A percentile compares a stretch with the other conserved stretches of the same genome.
These are phyloP conservation scores for Menidia menidia DNA, from an alignment of 2,797 vertebrate species.

Conservation along the genomic window DNA sequence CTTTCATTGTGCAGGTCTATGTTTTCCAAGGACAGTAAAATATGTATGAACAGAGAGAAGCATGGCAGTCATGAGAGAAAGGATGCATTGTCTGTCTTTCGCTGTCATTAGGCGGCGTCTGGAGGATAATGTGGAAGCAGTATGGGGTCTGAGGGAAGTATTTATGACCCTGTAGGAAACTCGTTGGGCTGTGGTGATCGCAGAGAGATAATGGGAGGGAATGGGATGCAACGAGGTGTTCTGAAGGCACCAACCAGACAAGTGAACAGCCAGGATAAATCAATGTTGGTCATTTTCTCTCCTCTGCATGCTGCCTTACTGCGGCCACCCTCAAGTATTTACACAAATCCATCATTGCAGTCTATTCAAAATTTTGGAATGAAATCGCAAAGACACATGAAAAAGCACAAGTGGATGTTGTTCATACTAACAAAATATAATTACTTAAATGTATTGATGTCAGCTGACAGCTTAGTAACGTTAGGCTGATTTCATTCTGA, in stretches of 20 bases:
- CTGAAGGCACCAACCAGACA: slow-evolving; percentile 94
- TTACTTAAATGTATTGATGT: slow-evolving; percentile 67
- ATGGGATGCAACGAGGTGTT: slow-evolving; percentile 96
- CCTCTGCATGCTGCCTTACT: slow-evolving; percentile 62
- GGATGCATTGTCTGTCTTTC: slow-evolving; percentile 86
- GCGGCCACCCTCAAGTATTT: slow-evolving; percentile 80
- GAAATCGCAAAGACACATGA: slow-evolving; percentile 35
- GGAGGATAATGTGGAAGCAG: slow-evolving; percentile 95
- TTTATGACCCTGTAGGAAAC: slow-evolving; percentile 95
- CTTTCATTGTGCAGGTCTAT: slow-evolving; percentile 62
- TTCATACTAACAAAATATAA: slow-evolving; percentile 57
- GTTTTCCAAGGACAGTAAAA: slow-evolving; percentile 73
- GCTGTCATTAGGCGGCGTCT: slow-evolving; percentile 90
- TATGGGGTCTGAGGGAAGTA: slow-evolving; percentile 94
- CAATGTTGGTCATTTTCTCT: slow-evolving; percentile 95
- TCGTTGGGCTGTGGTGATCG: slow-evolving; percentile 93
- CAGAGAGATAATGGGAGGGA: slow-evolving; percentile 95
- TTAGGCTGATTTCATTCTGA: slow-evolving; percentile 97
- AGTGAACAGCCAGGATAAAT: slow-evolving; percentile 97
- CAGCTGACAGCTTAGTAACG: slow-evolving; percentile 86
- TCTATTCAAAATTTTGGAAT: slow-evolving; percentile 78
- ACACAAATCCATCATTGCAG: slow-evolving; percentile 89
- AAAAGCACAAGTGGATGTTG: slow-evolving; percentile 41
- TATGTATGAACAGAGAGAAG: slow-evolving; percentile 71
- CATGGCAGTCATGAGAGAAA: slow-evolving; percentile 72